These are phyloP conservation scores for Urophycis tenuis DNA, from an alignment of 2,797 vertebrate genomes.

Conservation along the genomic window DNA sequence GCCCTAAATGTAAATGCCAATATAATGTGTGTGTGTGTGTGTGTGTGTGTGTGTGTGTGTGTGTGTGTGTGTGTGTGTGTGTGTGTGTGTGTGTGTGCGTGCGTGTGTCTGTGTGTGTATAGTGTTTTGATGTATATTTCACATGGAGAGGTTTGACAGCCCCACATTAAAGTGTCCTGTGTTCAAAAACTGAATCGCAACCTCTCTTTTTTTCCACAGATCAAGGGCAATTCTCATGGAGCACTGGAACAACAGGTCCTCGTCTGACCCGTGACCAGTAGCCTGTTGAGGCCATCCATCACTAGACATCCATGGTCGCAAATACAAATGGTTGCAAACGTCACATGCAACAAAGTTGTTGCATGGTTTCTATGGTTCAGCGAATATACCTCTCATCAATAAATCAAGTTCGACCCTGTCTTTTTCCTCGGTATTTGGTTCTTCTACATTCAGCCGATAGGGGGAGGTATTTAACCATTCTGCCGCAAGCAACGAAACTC, in stretches of 20 bases:
- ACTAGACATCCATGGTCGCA: no score
- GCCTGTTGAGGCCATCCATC: no score
- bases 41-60: background rate
- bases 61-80: background rate
- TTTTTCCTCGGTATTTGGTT: background rate
- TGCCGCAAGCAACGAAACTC: background rate
- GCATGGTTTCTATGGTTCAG: no score
- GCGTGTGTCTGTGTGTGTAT: no score
- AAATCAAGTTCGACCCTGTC: background rate
- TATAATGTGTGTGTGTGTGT: background rate
- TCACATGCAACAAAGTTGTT: no score
- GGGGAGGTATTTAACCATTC: constrained; percentile 34
- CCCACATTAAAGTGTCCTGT: background rate
- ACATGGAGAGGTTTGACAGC: no score
- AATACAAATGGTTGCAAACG: no score
- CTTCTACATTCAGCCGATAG: constrained; percentile 31
- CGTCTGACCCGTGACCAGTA: no score
- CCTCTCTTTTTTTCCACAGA: background rate
- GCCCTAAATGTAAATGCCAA: no score
- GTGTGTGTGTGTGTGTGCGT: background rate
- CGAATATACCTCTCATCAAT: background rate
- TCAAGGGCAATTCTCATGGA: background rate
- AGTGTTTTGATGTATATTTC: background rate
- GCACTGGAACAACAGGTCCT: no score
- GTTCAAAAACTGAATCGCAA: background rate